Base-by-base conservation (phyloP, 2,888 invertebrate species). In the Tenthredo distinguenda region DNA sequence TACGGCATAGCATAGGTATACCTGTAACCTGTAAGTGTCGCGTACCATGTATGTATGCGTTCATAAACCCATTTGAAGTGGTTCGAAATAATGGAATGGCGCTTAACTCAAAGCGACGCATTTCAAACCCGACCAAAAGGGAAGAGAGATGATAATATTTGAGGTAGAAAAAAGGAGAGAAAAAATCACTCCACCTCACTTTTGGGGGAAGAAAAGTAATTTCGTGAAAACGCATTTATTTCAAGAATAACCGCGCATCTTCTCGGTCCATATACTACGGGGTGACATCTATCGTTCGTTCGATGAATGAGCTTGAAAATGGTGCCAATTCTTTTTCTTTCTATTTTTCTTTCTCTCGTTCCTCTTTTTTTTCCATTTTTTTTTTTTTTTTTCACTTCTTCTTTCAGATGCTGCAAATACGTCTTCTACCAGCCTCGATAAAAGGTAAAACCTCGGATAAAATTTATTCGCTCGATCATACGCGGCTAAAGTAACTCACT, bases 381-480 rank as follows among this genome's bases (percentile, higher is more conserved):
- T 47, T 34, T n/a, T 31, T 7, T 55, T 37, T 21, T 47, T 43
- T 26, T 21, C 18, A 5, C 21, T 43, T 15, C 26, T 47, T 15
- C 43, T 74, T 21, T 43, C 43, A 26, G 40, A 43, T 47, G 26
- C 74, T 43, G 47, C 55, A 9, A 55, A 77, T 77, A 50, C 55
- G 55, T 77, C 31, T 77, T 55, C 74, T 47, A 74, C 21, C 55
- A 34, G 26, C 34, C 43, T 26, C 74, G 74, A 43, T 74, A 43
- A 74, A 74, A 40, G 74, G 74, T 43, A 74, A 74, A 74, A 74
- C 43, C 74, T 43, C 43, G 55, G 77, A 77, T 77, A 31, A 77
- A 58, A 81, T 81, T 81, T 43, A 81, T 81, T 81, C 81, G n/a
- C 62, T 81, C 81, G 62, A 81, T 62, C 81, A 58, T 81, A 55